These are phyloP conservation scores for Andrena flavipes DNA, from an alignment of 2,888 invertebrate species.

Conservation along the genomic window DNA sequence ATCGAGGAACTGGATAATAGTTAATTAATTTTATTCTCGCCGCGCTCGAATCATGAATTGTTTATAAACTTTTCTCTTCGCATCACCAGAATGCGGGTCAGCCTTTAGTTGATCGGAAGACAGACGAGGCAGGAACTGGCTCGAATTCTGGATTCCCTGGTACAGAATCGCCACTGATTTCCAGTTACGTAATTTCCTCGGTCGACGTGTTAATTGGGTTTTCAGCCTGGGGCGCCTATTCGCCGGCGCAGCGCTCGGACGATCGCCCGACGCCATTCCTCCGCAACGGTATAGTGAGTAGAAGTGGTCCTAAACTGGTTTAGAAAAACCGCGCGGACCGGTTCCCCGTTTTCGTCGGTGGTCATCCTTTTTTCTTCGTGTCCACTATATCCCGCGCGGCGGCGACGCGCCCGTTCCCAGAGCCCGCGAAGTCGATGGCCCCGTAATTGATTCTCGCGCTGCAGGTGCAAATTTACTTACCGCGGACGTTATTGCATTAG, in stretches of 20 bases:
- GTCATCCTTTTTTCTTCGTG: conserved; percentile 25
- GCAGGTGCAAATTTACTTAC: conserved; percentile 67
- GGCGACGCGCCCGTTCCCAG: conserved; percentile 16
- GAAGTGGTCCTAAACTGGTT: conserved; percentile 82
- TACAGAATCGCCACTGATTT: conserved; percentile 18
- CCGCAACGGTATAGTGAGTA: conserved; percentile 84
- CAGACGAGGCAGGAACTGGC: neutral
- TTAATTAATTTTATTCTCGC: too few species aligned
- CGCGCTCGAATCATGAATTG: too few species aligned
- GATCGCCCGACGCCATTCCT: conserved; percentile 48
- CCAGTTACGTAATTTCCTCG: conserved; percentile 45
- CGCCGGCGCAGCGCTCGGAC: conserved; percentile 8
- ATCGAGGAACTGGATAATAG: neutral
- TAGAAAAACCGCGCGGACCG: conserved; percentile 76
- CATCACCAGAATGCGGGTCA: too few species aligned
- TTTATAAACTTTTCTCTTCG: too few species aligned
- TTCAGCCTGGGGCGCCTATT: conserved; percentile 50
- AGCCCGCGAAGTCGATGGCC: conserved; percentile 64
- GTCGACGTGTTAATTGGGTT: conserved; percentile 53
- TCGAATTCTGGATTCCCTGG: neutral
- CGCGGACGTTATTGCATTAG: conserved; percentile 1
- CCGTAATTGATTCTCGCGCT: conserved; percentile 39
- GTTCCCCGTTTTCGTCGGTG: conserved; percentile 53
- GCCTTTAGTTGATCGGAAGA: too few species aligned
- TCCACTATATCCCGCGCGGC: neutral